Percentiles rank a stretch among this genome's conserved stretches.
Evolutionary conservation across 2,888 invertebrate species (phyloP).

Genomic region (Agrotis clavis): DNA sequence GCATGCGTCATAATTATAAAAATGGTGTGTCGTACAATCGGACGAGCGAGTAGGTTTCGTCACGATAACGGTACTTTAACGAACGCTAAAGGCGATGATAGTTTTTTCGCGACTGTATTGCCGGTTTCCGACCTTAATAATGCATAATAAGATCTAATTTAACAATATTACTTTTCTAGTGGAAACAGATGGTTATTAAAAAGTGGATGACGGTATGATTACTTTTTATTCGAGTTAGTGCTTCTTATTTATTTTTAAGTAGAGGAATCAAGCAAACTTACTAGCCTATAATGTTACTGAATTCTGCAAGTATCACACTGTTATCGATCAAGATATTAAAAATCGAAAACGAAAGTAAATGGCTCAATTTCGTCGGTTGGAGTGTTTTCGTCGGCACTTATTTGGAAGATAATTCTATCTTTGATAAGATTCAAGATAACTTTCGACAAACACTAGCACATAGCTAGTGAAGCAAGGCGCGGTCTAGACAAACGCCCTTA

Average conservation of each 20-base stretch:
- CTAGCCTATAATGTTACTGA: background rate
- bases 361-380: background rate
- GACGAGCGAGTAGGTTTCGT: conserved; percentile 67
- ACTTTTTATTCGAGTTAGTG: conserved; percentile 8
- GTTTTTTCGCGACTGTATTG: conserved; percentile 66
- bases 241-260: background rate
- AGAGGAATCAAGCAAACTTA: background rate
- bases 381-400: conserved; percentile 24
- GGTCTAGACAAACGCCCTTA: conserved; percentile 55
- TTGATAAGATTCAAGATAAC: conserved; percentile 39
- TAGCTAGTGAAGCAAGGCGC: conserved; percentile 47
- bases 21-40: conserved; percentile 70
- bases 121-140: conserved; percentile 61
- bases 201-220: conserved; percentile 32
- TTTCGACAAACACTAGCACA: conserved; percentile 16
- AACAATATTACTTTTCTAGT: conserved; percentile 21
- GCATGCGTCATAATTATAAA: conserved; percentile 81
- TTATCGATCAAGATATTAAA: background rate
- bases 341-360: conserved; percentile 30
- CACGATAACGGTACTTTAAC: conserved; percentile 80
- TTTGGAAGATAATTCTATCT: conserved; percentile 33
- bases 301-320: background rate
- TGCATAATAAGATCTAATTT: conserved; percentile 61
- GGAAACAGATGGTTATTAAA: conserved; percentile 31
- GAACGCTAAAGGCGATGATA: conserved; percentile 71